Evolutionary conservation across 2,797 vertebrate genomes (phyloP).

Genomic region (Trachops cirrhosus): DNA sequence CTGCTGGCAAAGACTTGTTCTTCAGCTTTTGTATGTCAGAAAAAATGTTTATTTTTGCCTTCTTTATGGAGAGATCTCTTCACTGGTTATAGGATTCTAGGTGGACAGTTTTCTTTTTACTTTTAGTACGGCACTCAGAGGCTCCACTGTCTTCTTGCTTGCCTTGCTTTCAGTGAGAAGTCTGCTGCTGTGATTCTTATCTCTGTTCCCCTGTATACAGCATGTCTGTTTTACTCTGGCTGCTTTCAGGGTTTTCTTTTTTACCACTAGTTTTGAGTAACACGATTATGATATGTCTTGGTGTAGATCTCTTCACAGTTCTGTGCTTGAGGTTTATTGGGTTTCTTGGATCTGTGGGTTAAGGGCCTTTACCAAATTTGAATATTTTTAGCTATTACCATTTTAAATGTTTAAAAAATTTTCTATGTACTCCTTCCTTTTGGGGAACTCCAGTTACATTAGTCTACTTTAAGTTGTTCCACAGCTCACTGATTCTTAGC

Average conservation of each 20-base stretch:
- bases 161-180: neutral
- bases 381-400: neutral
- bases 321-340: neutral
- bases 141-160: neutral
- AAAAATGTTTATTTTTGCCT: neutral
- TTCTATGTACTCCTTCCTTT: neutral
- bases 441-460: neutral
- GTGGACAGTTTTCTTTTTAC: neutral
- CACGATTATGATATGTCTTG: neutral
- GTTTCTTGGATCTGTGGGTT: neutral
- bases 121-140: neutral
- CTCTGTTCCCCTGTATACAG: neutral
- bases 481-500: neutral
- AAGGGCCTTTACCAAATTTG: neutral
- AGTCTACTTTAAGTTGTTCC: neutral
- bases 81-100: neutral
- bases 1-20: neutral
- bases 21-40: neutral
- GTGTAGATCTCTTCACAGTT: neutral
- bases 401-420: neutral
- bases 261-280: neutral
- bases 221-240: neutral
- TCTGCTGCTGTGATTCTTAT: neutral
- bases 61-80: neutral
- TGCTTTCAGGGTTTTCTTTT: neutral